Evolutionary conservation across 2,113 vertebrate genomes (phyloP).

Genomic region (Lontra canadensis): DNA sequence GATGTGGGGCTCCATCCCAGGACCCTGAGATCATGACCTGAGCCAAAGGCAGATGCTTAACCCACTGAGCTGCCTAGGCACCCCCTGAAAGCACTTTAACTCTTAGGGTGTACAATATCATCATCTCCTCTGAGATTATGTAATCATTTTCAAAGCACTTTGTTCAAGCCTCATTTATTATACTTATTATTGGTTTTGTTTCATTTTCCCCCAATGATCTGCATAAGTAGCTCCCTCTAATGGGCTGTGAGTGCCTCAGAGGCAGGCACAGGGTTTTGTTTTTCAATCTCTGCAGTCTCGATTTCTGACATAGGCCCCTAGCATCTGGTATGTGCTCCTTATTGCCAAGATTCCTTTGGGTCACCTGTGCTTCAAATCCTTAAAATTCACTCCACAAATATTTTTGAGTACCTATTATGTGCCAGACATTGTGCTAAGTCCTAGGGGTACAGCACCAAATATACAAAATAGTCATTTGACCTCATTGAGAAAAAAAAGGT

Average conservation of each 20-base stretch:
- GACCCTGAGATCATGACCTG: too few species aligned
- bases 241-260: neutral
- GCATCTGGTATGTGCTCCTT: neutral
- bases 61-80: too few species aligned
- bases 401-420: neutral
- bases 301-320: neutral
- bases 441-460: neutral
- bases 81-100: neutral
- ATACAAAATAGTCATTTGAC: neutral
- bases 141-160: neutral
- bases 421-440: neutral
- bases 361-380: neutral
- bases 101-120: neutral
- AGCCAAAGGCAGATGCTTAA: too few species aligned
- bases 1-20: accelerated
- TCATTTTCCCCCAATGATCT: neutral
- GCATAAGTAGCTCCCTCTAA: neutral
- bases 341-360: neutral
- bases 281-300: neutral
- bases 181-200: neutral
- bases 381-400: neutral
- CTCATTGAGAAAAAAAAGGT: neutral
- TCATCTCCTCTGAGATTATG: neutral
- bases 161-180: neutral
- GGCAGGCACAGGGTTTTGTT: neutral